phyloP scores from a whole-genome alignment of 2,797 vertebrate genomes.

The Poecile montanus region DNA sequence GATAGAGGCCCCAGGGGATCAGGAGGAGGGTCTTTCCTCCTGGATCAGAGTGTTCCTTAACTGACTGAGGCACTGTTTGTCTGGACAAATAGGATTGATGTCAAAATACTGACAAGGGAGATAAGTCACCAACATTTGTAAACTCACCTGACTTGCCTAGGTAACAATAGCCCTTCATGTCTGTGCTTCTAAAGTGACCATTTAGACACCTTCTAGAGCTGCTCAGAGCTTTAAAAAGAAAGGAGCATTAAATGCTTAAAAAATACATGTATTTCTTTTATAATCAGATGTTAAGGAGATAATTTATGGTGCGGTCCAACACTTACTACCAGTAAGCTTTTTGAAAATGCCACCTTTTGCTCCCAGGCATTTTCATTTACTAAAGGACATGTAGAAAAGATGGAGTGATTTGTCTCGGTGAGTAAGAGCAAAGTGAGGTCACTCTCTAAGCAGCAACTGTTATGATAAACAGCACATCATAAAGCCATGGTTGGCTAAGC shows the following conservation, averaged over 20 bases:
- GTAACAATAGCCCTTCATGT: not conserved
- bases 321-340: not conserved
- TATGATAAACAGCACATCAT: not conserved
- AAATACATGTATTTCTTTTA: not conserved
- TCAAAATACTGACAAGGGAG: not conserved
- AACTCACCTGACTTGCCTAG: not conserved
- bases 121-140: not conserved
- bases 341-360: not conserved
- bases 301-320: not conserved
- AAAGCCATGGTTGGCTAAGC: slow-evolving; percentile 4
- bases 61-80: not conserved
- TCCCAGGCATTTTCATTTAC: not conserved
- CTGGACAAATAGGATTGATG: not conserved
- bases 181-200: not conserved
- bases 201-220: not conserved
- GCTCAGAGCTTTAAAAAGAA: not conserved
- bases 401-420: not conserved
- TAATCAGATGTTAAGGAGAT: not conserved
- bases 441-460: not conserved
- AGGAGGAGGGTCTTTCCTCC: not conserved
- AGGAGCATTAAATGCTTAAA: not conserved
- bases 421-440: not conserved
- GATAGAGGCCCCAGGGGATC: not conserved
- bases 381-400: not conserved
- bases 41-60: not conserved